Evolutionary conservation across 2,888 invertebrate genomes (phyloP), one percentile per base, ranked within the genome.

Genomic region (Pollenia amentaria): DNA sequence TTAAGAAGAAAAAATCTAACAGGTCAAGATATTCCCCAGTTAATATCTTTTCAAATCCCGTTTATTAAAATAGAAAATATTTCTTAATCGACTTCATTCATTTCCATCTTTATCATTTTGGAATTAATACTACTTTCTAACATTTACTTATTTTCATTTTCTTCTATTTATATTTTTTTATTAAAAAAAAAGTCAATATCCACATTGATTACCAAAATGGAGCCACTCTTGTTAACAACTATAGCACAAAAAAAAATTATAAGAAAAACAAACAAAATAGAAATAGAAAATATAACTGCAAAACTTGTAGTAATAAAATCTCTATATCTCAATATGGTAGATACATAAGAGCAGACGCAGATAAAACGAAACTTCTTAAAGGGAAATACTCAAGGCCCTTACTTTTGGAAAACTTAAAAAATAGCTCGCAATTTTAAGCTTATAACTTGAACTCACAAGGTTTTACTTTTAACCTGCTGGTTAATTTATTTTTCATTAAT

Each of bases 171-270:
- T 40, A n/a, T 38, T 38, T 73, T 14, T 21, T 18, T 62, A 11
- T 46, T 80, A 64, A 55, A 72, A 55, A 72, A 80, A 73, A 80
- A 46, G 7, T 38, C 72, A 64, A 72, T 72, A 80, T 44, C 16
- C 8, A 51, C 53, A 64, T 72, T 40, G 55, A 55, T 44, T 44
- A 64, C 21, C 44, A 46, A 53, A 80, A 18, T 55, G 64, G 11
- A 65, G n/a, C 64, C 64, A 72, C 14, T 51, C 38, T 44, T 78
- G 57, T 67, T 69, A 69, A 70, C 48, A 69, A 72, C 44, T 69
- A 14, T 9, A 70, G 12, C 38, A 38, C 18, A 38, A 44, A 40
- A 21, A 46, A 40, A 14, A 60, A 46, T 12, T 29, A 29, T 29
- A 29, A 29, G 29, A 29, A 29, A 18, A 60, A 2, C 12, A 62